phyloP scores from a whole-genome alignment of 2,113 vertebrate genomes.

The Catharus bicknelli region DNA sequence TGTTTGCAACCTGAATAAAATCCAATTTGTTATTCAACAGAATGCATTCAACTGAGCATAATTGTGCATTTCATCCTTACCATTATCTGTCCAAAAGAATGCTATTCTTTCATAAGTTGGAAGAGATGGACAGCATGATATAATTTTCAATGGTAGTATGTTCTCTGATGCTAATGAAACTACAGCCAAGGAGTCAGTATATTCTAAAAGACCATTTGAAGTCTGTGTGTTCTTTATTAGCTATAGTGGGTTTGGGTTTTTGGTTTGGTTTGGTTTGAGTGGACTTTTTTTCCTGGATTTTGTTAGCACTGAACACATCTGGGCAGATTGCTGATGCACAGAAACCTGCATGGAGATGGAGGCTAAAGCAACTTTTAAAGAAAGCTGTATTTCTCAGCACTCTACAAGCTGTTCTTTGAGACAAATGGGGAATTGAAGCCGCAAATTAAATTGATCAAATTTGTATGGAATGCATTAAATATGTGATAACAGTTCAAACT shows the following conservation, averaged over 20 bases:
- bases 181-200: background rate
- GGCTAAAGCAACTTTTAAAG: background rate
- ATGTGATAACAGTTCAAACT: background rate
- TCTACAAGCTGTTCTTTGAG: background rate
- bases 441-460: background rate
- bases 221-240: background rate
- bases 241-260: background rate
- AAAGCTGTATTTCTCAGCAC: background rate
- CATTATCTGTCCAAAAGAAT: background rate
- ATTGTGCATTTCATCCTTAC: background rate
- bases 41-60: background rate
- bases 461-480: no score
- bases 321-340: background rate
- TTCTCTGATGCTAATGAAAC: background rate
- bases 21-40: background rate
- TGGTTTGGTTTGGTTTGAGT: background rate
- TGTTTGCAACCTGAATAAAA: constrained; percentile 13
- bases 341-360: background rate
- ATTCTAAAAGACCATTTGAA: background rate
- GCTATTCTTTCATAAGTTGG: background rate
- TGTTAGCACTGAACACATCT: background rate
- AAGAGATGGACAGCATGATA: background rate
- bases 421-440: background rate
- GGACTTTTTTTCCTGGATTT: background rate
- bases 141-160: background rate